Conservation (phyloP, 2,888 invertebrate genomes). For the Horisme vitalbata region DNA sequence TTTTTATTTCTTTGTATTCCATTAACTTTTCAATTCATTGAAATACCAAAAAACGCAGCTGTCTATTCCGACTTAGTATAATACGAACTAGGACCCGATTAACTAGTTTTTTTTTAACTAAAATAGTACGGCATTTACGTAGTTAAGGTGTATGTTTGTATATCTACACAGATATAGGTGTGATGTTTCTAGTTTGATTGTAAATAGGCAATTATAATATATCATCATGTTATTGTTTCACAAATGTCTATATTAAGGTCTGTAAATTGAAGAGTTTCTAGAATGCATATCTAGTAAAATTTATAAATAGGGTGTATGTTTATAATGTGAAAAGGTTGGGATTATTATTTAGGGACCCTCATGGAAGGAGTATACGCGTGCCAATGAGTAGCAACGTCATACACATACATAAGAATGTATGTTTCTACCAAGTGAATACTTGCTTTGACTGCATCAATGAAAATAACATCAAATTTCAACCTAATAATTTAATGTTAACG, state of each 20-base stretch:
- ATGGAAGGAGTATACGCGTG: slow-evolving; percentile 7
- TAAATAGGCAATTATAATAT: slow-evolving; percentile 31
- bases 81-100: slow-evolving; percentile 20
- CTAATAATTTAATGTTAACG: too few species aligned
- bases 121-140: slow-evolving; percentile 55
- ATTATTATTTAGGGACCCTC: too few species aligned
- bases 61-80: slow-evolving; percentile 21
- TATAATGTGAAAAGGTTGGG: neutral
- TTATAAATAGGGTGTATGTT: slow-evolving; percentile 25
- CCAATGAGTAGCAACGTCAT: slow-evolving; percentile 8
- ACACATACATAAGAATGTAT: slow-evolving; percentile 10
- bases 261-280: slow-evolving; percentile 24
- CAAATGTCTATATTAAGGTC: slow-evolving; percentile 38
- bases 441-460: too few species aligned
- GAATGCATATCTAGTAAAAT: slow-evolving; percentile 17
- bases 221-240: slow-evolving; percentile 41
- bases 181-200: slow-evolving; percentile 37
- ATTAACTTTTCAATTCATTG: slow-evolving; percentile 13
- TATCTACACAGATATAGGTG: slow-evolving; percentile 33
- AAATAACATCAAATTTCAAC: too few species aligned
- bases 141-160: slow-evolving; percentile 39
- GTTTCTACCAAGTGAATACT: too few species aligned
- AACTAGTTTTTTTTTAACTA: slow-evolving; percentile 26
- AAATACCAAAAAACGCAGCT: slow-evolving; percentile 28
- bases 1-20: slow-evolving; percentile 18